Conservation (phyloP, 1,140 invertebrate species). For the Lasioglossum baleicum region DNA sequence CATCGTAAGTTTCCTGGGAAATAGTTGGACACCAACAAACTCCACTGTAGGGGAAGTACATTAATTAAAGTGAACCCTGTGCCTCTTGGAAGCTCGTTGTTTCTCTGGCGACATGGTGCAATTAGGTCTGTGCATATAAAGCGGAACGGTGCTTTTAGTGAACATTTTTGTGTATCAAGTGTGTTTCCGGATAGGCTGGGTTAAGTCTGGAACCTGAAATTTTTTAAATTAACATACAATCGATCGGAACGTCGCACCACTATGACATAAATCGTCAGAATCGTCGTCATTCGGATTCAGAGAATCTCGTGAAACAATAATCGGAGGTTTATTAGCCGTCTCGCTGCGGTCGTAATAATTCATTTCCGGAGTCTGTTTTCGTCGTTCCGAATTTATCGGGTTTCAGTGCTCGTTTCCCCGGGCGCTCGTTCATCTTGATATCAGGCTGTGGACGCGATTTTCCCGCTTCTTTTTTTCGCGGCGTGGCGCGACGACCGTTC, state of each 20-base stretch:
- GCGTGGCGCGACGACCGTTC: background rate
- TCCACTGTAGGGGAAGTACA: background rate
- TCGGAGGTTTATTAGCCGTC: background rate
- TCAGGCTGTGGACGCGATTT: background rate
- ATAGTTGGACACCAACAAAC: background rate
- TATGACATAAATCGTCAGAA: no score
- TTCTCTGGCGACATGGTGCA: background rate
- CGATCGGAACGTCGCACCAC: no score
- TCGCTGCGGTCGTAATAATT: background rate
- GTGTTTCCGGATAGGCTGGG: no score
- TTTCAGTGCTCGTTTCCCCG: no score
- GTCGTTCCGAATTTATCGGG: slow-evolving; percentile 1
- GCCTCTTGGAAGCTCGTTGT: background rate
- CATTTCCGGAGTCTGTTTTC: background rate
- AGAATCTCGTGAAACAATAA: background rate
- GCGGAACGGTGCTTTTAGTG: no score
- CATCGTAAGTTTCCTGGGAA: background rate
- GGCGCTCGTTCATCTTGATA: background rate
- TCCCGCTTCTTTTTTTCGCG: background rate
- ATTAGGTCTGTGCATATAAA: background rate
- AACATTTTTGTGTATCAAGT: no score
- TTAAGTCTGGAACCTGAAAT: no score
- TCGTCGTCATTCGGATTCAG: background rate
- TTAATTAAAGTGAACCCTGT: background rate
- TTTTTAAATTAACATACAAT: no score